These are phyloP conservation scores for Heliconius erato DNA, from an alignment of 2,888 invertebrate species.

Conservation along the genomic window DNA sequence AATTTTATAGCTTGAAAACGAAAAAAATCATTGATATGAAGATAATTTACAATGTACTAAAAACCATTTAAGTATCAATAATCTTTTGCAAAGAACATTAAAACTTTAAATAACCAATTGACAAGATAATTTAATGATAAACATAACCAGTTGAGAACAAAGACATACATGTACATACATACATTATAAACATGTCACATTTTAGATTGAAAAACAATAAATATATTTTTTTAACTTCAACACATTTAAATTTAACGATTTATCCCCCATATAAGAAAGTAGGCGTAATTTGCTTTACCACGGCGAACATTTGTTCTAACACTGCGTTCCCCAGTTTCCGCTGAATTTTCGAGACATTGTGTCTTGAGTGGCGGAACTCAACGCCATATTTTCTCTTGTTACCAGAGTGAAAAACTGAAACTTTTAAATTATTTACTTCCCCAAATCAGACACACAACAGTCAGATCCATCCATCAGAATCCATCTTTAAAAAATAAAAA, in stretches of 20 bases:
- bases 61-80: slow-evolving; percentile 1
- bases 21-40: not conserved
- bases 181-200: not conserved
- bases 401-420: not conserved
- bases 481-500: no score
- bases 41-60: not conserved
- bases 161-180: not conserved
- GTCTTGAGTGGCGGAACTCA: not conserved
- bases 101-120: not conserved
- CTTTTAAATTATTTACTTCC: not conserved
- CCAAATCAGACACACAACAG: not conserved
- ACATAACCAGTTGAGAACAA: slow-evolving; percentile 1
- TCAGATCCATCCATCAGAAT: not conserved
- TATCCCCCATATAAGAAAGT: no score
- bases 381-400: not conserved
- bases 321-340: no score
- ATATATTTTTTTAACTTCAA: not conserved
- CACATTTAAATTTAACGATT: not conserved
- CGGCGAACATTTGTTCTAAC: no score
- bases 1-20: not conserved
- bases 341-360: not conserved
- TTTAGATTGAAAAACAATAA: not conserved
- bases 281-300: no score
- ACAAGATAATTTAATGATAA: slow-evolving; percentile 12
- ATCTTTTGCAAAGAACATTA: not conserved